phyloP scores from a whole-genome alignment of 2,797 vertebrate genomes.

The Trematomus bernacchii region DNA sequence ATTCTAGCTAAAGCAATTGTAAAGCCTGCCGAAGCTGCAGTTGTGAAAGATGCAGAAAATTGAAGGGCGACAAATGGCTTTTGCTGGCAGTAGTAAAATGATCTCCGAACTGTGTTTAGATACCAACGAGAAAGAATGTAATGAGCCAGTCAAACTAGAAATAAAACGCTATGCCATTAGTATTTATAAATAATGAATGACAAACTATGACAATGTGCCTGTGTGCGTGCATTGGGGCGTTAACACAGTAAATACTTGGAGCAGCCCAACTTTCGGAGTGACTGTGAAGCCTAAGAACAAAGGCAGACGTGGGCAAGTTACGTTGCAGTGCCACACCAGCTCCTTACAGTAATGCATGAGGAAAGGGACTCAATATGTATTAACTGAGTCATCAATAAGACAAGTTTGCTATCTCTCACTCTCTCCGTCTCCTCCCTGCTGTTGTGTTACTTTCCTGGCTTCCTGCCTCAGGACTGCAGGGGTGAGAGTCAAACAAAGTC shows the following conservation, averaged over 20 bases:
- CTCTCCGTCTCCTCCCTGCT: conserved; percentile 32
- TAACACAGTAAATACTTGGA: conserved; percentile 29
- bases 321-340: conserved; percentile 41
- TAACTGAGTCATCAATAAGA: conserved; percentile 68
- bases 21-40: conserved; percentile 30
- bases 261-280: conserved; percentile 34
- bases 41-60: conserved; percentile 31
- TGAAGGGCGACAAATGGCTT: conserved; percentile 39
- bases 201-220: conserved; percentile 18
- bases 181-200: not conserved
- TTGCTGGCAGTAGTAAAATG: conserved; percentile 25
- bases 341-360: conserved; percentile 41
- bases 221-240: conserved; percentile 6
- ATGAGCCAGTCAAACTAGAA: not conserved
- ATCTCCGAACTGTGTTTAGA: conserved; percentile 12
- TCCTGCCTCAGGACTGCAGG: conserved; percentile 61
- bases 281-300: conserved; percentile 52
- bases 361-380: conserved; percentile 71
- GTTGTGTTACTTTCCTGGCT: conserved; percentile 61
- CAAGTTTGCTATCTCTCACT: conserved; percentile 53
- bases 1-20: conserved; percentile 22
- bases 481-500: conserved; percentile 73
- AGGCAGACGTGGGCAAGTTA: conserved; percentile 34
- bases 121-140: conserved; percentile 1
- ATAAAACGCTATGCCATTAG: conserved; percentile 2